Evolutionary conservation across 2,113 vertebrate species (phyloP).

Genomic region (Austrofundulus limnaeus): DNA sequence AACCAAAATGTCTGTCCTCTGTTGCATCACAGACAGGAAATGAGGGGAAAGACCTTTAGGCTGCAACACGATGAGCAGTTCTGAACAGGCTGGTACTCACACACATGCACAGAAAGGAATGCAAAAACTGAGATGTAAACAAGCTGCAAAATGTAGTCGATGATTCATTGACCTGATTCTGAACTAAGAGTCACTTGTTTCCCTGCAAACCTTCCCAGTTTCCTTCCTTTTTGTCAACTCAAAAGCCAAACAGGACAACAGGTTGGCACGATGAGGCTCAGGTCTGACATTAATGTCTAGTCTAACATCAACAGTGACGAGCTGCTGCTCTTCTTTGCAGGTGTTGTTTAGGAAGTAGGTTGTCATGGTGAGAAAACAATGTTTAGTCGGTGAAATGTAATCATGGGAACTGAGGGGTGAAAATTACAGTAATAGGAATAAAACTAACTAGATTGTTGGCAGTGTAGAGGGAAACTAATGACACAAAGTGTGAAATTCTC

Average conservation of each 20-base stretch:
- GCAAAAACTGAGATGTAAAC: conserved; percentile 1
- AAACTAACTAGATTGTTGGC: not conserved
- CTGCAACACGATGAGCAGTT: conserved; percentile 24
- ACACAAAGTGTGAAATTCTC: not conserved
- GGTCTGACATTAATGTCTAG: not conserved
- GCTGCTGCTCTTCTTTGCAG: conserved; percentile 2
- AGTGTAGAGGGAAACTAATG: not conserved
- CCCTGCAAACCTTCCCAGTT: conserved; percentile 12
- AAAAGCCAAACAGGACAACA: conserved; percentile 18
- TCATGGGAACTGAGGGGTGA: conserved; percentile 47
- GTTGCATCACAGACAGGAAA: conserved; percentile 52
- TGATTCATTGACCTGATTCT: conserved; percentile 42
- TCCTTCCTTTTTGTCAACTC: conserved; percentile 35
- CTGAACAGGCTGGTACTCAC: not conserved
- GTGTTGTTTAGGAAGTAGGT: conserved; percentile 26
- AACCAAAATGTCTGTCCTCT: conserved; percentile 31
- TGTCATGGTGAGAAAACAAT: conserved; percentile 33
- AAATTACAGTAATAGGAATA: conserved; percentile 13
- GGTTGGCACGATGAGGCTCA: not conserved
- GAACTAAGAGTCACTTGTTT: conserved; percentile 10
- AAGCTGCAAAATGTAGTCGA: conserved; percentile 23
- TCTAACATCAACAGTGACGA: conserved; percentile 8
- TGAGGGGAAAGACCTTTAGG: conserved; percentile 5
- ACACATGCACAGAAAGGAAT: conserved; percentile 1
- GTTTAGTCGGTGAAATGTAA: conserved; percentile 30